Percentiles rank a stretch among this genome's conserved stretches.
Evolutionary conservation across 2,113 vertebrate genomes (phyloP).

Genomic region (Orycteropus afer): DNA sequence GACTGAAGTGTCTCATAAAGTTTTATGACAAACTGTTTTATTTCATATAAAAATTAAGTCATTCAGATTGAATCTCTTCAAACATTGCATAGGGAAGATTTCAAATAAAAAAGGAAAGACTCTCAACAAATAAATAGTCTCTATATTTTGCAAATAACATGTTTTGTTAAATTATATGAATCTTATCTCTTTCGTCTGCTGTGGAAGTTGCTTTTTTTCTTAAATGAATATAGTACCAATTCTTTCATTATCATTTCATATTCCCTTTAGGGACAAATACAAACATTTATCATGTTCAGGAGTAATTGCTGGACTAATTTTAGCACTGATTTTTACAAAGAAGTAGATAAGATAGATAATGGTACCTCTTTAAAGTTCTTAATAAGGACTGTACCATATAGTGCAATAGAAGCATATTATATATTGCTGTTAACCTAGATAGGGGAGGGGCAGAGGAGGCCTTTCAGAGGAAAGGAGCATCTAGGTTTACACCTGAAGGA

Average conservation of each 20-base stretch:
- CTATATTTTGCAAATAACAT: neutral
- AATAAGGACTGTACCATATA: neutral
- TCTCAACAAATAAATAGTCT: neutral
- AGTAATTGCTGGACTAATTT: conserved; percentile 8
- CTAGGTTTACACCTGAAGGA: neutral
- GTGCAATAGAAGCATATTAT: neutral
- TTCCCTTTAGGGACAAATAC: neutral
- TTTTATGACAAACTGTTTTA: neutral
- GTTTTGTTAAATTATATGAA: conserved; percentile 10
- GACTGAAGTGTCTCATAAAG: neutral
- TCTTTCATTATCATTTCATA: conserved; percentile 8
- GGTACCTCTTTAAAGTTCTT: neutral
- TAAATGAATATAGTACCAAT: neutral
- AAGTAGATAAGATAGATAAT: neutral
- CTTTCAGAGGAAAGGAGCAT: neutral
- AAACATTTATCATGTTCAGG: neutral
- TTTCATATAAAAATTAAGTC: neutral
- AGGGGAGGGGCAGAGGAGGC: neutral
- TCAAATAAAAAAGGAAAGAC: conserved; percentile 3
- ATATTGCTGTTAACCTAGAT: neutral
- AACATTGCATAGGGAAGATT: neutral
- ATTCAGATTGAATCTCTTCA: neutral
- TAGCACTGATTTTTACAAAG: neutral
- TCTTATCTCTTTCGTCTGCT: neutral
- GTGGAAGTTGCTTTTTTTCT: neutral